Conservation (phyloP, 2,888 invertebrate genomes). For the Watsonalla cultraria region DNA sequence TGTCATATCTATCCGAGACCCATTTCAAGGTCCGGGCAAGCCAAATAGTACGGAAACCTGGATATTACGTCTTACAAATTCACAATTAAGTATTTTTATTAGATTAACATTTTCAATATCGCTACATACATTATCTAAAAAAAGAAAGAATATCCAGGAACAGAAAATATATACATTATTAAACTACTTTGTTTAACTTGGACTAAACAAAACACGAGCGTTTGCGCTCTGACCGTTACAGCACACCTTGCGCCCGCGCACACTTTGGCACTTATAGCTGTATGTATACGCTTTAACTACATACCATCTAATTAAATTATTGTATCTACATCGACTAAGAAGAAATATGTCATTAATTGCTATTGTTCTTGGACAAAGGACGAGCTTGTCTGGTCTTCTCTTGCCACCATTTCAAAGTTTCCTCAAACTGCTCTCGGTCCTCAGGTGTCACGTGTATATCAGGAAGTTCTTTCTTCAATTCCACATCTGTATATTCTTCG, state of each 20-base stretch:
- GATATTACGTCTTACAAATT: no score
- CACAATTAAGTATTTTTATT: no score
- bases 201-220: conserved; percentile 11
- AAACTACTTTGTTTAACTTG: conserved; percentile 16
- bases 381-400: conserved; percentile 64
- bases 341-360: conserved; percentile 13
- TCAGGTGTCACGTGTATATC: conserved; percentile 71
- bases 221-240: conserved; percentile 56
- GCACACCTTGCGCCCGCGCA: conserved; percentile 67
- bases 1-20: no score
- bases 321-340: conserved; percentile 22
- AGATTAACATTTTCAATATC: no score
- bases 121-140: no score
- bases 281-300: conserved; percentile 44
- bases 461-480: conserved; percentile 68
- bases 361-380: conserved; percentile 28
- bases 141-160: no score
- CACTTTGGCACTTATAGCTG: conserved; percentile 74
- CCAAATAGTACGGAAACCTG: no score
- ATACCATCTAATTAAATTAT: conserved; percentile 32
- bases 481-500: conserved; percentile 66
- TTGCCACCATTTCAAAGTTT: conserved; percentile 75
- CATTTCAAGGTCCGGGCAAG: no score
- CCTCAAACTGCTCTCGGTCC: conserved; percentile 70
- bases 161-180: background rate